Evolutionary conservation across 2,888 invertebrate species (phyloP), one percentile per base, ranked within the genome.

Genomic region (Lucinisca nassula): DNA sequence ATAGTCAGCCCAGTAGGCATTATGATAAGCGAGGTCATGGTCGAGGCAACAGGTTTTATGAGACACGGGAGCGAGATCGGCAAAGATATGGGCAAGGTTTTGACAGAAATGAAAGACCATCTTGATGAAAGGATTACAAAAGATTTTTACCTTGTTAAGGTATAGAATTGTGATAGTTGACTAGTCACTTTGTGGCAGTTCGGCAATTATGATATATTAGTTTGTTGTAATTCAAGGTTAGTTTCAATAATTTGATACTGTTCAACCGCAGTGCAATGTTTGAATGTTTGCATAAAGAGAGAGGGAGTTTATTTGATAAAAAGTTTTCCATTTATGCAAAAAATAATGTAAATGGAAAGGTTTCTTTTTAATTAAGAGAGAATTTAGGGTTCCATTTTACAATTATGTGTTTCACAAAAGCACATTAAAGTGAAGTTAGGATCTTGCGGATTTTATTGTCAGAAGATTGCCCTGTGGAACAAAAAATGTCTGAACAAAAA

Each of bases 41-140:
- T 82, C 77, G 49, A 40, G 74, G 67, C 32, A 61, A 75, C 51
- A 72, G 82, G 12, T 72, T 51, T 78, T 77, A 55, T 72, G 40
- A 78, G 75, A 24, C 21, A 70, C 24, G 55, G 35, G 24, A 86
- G 79, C 35, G 86, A 79, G n/a, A 79, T 75, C 40, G 82, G 74
- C 30, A 61, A 77, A 58, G 81, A 79, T 40, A 67, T 58, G 51
- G 40, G 37, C 51, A 24, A 30, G 49, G 75, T 21, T 76, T 76
- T 51, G 49, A 49, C 27, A 76, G 55, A 55, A 76, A 76, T 51
- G 51, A 76, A 76, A 76, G 24, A 51, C 49, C 75, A 17, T 76
- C 49, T 35, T 76, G 75, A 76, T 76, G 55, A 76, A 51, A 76
- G 75, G 75, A 76, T 76, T 76, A 51, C 49, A 74, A 67, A n/a